Base-by-base conservation (phyloP, 2,888 invertebrate genomes). In the Pristionchus japonicus region DNA sequence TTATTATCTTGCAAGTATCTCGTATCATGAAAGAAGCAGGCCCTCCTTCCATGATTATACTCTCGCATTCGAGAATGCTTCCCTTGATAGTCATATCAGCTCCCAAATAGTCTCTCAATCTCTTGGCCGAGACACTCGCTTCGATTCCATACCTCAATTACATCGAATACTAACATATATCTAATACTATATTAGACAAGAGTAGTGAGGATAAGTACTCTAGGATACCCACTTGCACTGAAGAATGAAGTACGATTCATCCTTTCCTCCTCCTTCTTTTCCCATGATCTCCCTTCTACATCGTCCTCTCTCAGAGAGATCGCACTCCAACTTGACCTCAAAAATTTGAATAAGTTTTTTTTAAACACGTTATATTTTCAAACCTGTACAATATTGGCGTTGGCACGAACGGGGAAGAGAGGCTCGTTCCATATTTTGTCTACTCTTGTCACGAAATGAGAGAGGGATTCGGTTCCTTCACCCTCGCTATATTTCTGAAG, bases 211-310 rank as follows among this genome's bases (percentile, higher is more conserved):
- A n/a, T n/a, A n/a, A n/a, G n/a, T n/a, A n/a, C n/a, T n/a, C n/a
- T n/a, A n/a, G n/a, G n/a, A n/a, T n/a, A n/a, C n/a, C n/a, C n/a
- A 86, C 86, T 67, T 67, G 86, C 86, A 86, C 20, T 20, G 9
- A 37, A 86, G 86, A 47, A 86, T 34, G 20, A 86, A 49, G 49
- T 31, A 86, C 3, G 0, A 6, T 23, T 67, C 67, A 9, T 64
- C 23, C 31, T 31, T 52, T 52, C 52, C 52, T 52, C 52, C 52
- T 52, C n/a, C n/a, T n/a, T 52, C 52, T 52, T 23, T 52, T 52
- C 23, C 47, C 27, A 31, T 15, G 13, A 52, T 43, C 31, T 86
- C 86, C 31, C 67, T 67, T 64, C 86, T 37, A 13, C 43, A 34
- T 43, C 67, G 31, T 37, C 86, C 86, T 23, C 17, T 15, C 43